These are phyloP conservation scores for Cataglyphis altisquamis DNA, from an alignment of 2,888 invertebrate genomes.

Conservation along the genomic window DNA sequence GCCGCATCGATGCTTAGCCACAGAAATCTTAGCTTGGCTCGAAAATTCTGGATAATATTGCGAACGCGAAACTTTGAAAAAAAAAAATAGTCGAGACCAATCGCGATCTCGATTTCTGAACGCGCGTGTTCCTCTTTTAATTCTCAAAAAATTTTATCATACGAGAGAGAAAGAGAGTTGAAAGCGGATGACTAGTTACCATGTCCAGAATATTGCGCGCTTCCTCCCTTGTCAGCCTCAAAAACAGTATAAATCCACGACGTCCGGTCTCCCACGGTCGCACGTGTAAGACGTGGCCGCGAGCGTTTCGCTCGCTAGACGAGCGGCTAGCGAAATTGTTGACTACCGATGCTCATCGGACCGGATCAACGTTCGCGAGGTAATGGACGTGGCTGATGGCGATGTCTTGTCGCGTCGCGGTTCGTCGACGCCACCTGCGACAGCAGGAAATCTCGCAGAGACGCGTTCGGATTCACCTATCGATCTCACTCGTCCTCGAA, in stretches of 20 bases:
- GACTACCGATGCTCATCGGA: conserved; percentile 68
- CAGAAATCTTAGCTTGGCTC: neutral
- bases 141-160: neutral
- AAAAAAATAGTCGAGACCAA: neutral
- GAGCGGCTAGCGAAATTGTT: conserved; percentile 63
- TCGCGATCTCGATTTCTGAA: neutral
- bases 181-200: conserved; percentile 54
- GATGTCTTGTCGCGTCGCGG: conserved; percentile 85
- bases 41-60: neutral
- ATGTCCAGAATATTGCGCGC: conserved; percentile 36
- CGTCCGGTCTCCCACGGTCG: conserved; percentile 73
- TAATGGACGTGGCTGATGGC: conserved; percentile 85
- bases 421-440: conserved; percentile 84
- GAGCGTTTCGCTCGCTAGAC: conserved; percentile 61
- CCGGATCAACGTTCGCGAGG: conserved; percentile 73
- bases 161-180: neutral
- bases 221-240: conserved; percentile 54
- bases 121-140: neutral
- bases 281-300: conserved; percentile 65
- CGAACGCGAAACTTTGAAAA: neutral
- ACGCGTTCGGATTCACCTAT: conserved; percentile 73
- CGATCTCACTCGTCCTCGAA: conserved; percentile 56
- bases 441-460: conserved; percentile 61
- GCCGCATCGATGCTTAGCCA: neutral
- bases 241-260: conserved; percentile 56